A percentile compares a stretch with the other conserved stretches of the same genome.
phyloP scores from a whole-genome alignment of 2,797 vertebrate species.

The Bufotes viridis region DNA sequence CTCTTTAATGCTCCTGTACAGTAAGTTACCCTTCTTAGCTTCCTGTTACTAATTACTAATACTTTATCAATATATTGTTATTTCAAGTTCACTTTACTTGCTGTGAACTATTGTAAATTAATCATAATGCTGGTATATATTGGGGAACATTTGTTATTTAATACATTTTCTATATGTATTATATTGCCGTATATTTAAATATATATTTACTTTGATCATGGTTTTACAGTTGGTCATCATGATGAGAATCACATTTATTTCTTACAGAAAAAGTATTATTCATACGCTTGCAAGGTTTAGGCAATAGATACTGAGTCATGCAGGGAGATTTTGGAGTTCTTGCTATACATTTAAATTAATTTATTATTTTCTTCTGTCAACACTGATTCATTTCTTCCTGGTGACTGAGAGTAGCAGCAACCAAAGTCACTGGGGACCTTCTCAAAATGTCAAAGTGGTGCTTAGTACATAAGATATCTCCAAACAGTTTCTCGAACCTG shows the following conservation, averaged over 20 bases:
- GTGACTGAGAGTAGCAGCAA: constrained; percentile 12
- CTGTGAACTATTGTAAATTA: too few species aligned
- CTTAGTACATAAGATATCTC: too few species aligned
- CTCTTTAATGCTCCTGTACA: too few species aligned
- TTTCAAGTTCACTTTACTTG: too few species aligned
- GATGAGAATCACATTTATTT: constrained; percentile 12
- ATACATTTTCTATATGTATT: too few species aligned
- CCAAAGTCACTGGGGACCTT: not conserved
- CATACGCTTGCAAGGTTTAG: constrained; percentile 14
- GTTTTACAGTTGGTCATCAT: constrained; percentile 2
- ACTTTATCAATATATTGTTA: too few species aligned
- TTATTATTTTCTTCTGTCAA: constrained; percentile 29
- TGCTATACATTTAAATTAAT: not conserved
- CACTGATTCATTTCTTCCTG: constrained; percentile 46
- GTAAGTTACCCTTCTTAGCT: too few species aligned
- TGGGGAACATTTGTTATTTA: too few species aligned
- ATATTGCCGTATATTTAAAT: too few species aligned
- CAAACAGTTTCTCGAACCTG: too few species aligned
- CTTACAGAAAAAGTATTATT: constrained; percentile 34
- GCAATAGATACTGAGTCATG: constrained; percentile 46
- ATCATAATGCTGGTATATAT: too few species aligned
- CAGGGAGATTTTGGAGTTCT: constrained; percentile 9
- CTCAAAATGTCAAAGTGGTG: not conserved
- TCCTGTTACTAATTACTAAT: too few species aligned
- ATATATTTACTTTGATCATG: not conserved